Evolutionary conservation across 2,888 invertebrate species (phyloP).

Genomic region (Marasmarcha lunaedactyla): DNA sequence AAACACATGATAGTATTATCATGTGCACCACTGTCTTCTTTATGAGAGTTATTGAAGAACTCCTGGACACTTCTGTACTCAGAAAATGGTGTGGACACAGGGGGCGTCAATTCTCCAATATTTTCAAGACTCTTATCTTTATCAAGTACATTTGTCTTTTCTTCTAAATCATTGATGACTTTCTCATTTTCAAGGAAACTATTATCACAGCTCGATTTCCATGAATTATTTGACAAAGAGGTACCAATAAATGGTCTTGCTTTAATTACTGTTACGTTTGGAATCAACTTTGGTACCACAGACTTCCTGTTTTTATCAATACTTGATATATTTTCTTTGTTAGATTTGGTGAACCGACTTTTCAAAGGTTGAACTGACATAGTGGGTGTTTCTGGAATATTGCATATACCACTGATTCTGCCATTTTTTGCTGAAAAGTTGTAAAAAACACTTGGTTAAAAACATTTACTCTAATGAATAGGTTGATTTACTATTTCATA

Average conservation of each 20-base stretch:
- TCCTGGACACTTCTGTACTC: constrained; percentile 44
- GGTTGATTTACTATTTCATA: too few species aligned
- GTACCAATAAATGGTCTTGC: constrained; percentile 21
- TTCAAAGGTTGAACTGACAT: constrained; percentile 23
- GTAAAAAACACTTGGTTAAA: constrained; percentile 23
- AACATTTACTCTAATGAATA: neutral
- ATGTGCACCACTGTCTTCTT: constrained; percentile 26
- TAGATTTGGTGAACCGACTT: constrained; percentile 25
- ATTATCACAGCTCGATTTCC: constrained; percentile 43
- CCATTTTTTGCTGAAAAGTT: constrained; percentile 17
- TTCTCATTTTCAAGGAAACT: constrained; percentile 52
- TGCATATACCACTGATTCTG: constrained; percentile 47
- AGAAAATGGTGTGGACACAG: constrained; percentile 48
- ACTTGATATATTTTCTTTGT: constrained; percentile 38
- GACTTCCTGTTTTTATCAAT: constrained; percentile 17
- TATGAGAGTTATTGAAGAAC: constrained; percentile 37
- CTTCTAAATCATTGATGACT: constrained; percentile 39
- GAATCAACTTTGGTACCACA: constrained; percentile 13
- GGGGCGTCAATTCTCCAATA: constrained; percentile 37
- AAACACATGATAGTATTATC: constrained; percentile 50
- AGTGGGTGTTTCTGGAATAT: constrained; percentile 43
- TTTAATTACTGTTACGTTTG: neutral
- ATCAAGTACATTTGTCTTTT: constrained; percentile 23
- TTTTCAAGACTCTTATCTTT: constrained; percentile 33
- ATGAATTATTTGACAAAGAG: constrained; percentile 38